Conservation (phyloP, 1,140 invertebrate species). For the Chironomus striatipennis region DNA sequence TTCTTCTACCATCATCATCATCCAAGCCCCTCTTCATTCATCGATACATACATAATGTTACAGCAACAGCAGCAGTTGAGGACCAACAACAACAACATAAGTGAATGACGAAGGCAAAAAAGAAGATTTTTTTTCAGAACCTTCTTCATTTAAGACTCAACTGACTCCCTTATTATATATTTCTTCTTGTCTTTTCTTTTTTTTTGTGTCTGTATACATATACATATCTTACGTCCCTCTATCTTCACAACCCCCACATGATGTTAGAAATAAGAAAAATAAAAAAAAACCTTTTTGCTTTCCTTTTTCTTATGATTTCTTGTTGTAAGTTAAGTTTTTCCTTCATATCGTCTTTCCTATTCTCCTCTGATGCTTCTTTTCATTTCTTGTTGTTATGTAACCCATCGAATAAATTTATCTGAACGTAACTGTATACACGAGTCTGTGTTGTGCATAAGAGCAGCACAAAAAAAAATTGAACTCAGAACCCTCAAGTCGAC, state of each 20-base stretch:
- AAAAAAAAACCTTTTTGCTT: background rate
- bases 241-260: background rate
- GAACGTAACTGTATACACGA: no score
- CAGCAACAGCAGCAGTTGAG: no score
- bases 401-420: background rate
- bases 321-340: background rate
- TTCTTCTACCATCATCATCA: no score
- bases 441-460: background rate
- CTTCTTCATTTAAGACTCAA: background rate
- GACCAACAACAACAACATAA: no score
- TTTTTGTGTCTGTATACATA: no score
- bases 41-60: no score
- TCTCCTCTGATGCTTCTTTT: background rate
- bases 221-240: no score
- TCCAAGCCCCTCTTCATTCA: no score
- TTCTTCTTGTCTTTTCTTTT: background rate
- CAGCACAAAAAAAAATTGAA: background rate
- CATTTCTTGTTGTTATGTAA: slow-evolving; percentile 13
- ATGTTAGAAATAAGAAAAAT: background rate
- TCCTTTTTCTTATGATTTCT: background rate
- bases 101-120: no score
- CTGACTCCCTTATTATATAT: background rate
- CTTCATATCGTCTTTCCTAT: background rate
- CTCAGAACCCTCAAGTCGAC: background rate
- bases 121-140: no score